These are phyloP conservation scores for Anthophora plumipes DNA, from an alignment of 2,888 invertebrate genomes.

Conservation along the genomic window DNA sequence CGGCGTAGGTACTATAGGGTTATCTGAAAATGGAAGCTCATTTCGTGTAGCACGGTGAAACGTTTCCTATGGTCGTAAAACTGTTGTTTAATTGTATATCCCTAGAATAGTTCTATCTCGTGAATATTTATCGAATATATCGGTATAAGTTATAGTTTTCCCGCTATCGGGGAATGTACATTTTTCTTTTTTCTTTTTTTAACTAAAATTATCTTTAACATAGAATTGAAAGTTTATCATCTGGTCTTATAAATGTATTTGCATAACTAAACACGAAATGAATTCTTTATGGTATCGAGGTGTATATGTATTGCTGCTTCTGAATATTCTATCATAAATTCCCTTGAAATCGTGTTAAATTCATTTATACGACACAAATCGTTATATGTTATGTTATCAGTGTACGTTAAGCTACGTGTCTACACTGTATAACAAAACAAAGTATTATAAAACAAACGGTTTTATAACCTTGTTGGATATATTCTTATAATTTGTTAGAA, in stretches of 20 bases:
- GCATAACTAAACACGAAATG: no score
- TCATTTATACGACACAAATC: background rate
- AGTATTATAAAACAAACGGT: no score
- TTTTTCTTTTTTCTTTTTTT: background rate
- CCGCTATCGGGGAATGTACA: background rate
- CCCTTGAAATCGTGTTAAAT: background rate
- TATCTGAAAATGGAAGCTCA: background rate
- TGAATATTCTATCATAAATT: background rate
- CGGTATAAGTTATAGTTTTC: background rate
- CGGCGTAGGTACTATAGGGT: background rate
- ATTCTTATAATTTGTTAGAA: no score
- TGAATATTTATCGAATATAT: background rate
- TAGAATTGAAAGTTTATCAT: background rate
- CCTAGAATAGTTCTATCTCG: background rate
- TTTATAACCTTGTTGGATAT: no score
- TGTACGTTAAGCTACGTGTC: no score
- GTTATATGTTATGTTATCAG: no score
- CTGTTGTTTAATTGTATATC: slow-evolving; percentile 1
- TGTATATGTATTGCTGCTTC: no score
- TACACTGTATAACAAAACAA: no score
- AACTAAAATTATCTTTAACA: background rate
- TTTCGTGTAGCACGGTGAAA: background rate
- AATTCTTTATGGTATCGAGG: no score
- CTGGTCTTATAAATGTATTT: no score
- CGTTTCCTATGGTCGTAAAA: background rate